These are phyloP conservation scores for Megamerina dolium DNA, from an alignment of 2,888 invertebrate species.

Conservation along the genomic window DNA sequence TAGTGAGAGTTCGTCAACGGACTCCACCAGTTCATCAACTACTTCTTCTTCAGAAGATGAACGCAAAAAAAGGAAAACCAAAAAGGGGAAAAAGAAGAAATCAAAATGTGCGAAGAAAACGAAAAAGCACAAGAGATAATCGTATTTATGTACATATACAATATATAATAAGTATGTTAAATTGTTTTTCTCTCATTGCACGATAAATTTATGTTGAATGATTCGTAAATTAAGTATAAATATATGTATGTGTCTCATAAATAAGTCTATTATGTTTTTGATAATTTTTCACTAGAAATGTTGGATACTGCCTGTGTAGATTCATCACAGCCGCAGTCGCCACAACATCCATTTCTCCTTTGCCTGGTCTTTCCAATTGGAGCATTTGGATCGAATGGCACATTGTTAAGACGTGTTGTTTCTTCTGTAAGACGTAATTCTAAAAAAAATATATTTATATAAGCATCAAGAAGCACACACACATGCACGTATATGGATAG, in stretches of 20 bases:
- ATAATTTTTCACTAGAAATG: too few species aligned
- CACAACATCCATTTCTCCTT: slow-evolving; percentile 11
- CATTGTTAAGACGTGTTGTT: slow-evolving; percentile 54
- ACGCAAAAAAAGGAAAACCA: slow-evolving; percentile 26
- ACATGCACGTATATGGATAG: too few species aligned
- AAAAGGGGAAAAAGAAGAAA: slow-evolving; percentile 23
- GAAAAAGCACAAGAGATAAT: slow-evolving; percentile 27
- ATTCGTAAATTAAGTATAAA: too few species aligned
- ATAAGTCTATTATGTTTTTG: too few species aligned
- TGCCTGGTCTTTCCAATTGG: slow-evolving; percentile 43
- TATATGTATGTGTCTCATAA: too few species aligned
- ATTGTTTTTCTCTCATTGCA: background rate
- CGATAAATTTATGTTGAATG: background rate
- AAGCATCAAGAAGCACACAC: background rate
- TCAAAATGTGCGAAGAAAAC: slow-evolving; percentile 28
- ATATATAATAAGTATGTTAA: slow-evolving; percentile 1
- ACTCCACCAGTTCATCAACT: slow-evolving; percentile 12
- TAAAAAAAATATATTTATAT: slow-evolving; percentile 14
- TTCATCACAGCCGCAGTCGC: slow-evolving; percentile 28
- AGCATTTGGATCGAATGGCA: slow-evolving; percentile 56
- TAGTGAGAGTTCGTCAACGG: slow-evolving; percentile 7
- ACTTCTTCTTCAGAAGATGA: slow-evolving; percentile 25
- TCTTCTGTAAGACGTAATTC: slow-evolving; percentile 41
- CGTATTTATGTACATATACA: slow-evolving; percentile 5
- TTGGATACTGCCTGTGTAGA: too few species aligned